Conservation (phyloP, 1,140 invertebrate genomes). For the Nylanderia fulva region DNA sequence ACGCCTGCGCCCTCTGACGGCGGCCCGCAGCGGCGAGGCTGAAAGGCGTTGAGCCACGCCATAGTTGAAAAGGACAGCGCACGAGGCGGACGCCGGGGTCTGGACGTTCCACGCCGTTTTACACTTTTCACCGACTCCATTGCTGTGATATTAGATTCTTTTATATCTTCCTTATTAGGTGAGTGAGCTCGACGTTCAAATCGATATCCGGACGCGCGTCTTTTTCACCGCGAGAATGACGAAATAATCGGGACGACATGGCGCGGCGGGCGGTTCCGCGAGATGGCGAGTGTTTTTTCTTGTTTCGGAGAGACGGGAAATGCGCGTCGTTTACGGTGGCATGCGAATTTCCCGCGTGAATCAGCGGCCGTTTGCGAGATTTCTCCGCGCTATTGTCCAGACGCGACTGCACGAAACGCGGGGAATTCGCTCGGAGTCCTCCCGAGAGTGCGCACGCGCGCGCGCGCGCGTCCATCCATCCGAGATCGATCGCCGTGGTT, state of each 20-base stretch:
- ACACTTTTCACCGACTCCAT: conserved; percentile 72
- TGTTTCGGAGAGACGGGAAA: background rate
- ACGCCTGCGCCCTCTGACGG: conserved; percentile 69
- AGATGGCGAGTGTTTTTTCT: conserved; percentile 43
- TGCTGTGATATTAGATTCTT: conserved; percentile 82
- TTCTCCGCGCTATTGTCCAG: conserved; percentile 54
- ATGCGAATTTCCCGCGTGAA: conserved; percentile 34
- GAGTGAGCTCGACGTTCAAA: conserved; percentile 70
- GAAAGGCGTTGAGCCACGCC: conserved; percentile 71
- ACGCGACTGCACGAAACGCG: conserved; percentile 44
- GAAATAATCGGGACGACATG: conserved; percentile 57
- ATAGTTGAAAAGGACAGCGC: conserved; percentile 83
- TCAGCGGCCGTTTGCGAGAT: conserved; percentile 59
- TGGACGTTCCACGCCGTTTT: conserved; percentile 76
- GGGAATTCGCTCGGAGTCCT: conserved; percentile 46
- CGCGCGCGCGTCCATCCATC: background rate
- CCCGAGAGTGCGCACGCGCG: background rate
- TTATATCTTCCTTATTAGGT: conserved; percentile 77
- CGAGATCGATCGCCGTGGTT: conserved; percentile 57
- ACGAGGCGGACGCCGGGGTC: conserved; percentile 79
- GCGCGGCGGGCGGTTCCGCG: conserved; percentile 68
- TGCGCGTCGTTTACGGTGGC: background rate
- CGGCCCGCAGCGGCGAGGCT: conserved; percentile 27
- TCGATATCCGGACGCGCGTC: too few species aligned
- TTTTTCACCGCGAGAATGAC: background rate